Conservation (phyloP, 2,797 vertebrate species). For the Microhierax caerulescens region DNA sequence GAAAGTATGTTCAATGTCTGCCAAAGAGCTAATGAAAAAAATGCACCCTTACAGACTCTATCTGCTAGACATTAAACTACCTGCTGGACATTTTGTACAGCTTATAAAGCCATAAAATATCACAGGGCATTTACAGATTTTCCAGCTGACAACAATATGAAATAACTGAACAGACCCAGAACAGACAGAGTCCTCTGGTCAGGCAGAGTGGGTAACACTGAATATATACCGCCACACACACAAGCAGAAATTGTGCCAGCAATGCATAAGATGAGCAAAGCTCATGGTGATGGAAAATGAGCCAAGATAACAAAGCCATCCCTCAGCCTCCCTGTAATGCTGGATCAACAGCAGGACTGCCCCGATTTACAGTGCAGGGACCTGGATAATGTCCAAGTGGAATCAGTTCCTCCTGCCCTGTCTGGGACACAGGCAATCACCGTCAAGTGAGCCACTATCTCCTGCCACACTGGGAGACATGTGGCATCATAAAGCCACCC, state of each 20-base stretch:
- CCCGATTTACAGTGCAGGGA: neutral
- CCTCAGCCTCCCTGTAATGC: neutral
- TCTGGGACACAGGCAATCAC: neutral
- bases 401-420: neutral
- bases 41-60: neutral
- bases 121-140: slow-evolving; percentile 4
- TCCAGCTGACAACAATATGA: slow-evolving; percentile 11
- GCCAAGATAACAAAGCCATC: neutral
- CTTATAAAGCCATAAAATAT: slow-evolving; percentile 23
- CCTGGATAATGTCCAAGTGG: neutral
- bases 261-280: neutral
- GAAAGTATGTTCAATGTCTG: neutral
- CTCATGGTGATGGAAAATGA: neutral
- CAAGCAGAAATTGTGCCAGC: neutral
- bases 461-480: neutral
- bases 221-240: neutral
- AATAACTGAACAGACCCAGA: neutral
- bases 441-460: rapidly evolving
- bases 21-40: slow-evolving; percentile 49
- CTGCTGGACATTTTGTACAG: slow-evolving; percentile 54
- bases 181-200: neutral
- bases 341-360: neutral
- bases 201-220: neutral
- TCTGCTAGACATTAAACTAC: slow-evolving; percentile 30
- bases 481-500: neutral